A percentile compares a stretch with the other conserved stretches of the same genome.
Evolutionary conservation across 1,140 invertebrate species (phyloP).

Genomic region (Artemia franciscana): DNA sequence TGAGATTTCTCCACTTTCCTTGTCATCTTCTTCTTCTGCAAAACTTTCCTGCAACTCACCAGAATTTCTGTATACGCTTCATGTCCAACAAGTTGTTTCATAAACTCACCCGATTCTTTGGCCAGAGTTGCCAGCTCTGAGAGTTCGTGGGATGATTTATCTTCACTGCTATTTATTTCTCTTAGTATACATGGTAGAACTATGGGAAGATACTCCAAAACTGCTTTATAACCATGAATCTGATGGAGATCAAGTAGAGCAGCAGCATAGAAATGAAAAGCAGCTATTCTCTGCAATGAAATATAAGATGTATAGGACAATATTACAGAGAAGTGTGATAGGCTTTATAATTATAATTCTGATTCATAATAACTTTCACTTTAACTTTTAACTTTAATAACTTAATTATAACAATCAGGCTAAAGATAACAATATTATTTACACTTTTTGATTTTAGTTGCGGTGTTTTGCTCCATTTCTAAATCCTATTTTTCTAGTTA

Average conservation of each 20-base stretch:
- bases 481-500: too few species aligned
- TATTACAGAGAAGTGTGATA: too few species aligned
- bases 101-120: slow-evolving; percentile 34
- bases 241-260: slow-evolving; percentile 26
- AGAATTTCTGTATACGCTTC: slow-evolving; percentile 35
- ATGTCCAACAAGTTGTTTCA: slow-evolving; percentile 36
- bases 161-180: slow-evolving; percentile 29
- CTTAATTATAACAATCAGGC: too few species aligned
- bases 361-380: too few species aligned
- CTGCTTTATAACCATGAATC: slow-evolving; percentile 20
- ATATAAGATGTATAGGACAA: too few species aligned
- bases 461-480: too few species aligned
- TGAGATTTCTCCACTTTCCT: slow-evolving; percentile 34
- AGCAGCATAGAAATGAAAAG: slow-evolving; percentile 48
- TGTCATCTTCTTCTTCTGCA: slow-evolving; percentile 34
- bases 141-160: slow-evolving; percentile 20
- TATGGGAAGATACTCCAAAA: slow-evolving; percentile 27
- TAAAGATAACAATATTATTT: too few species aligned
- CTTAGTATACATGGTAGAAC: slow-evolving; percentile 38
- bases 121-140: slow-evolving; percentile 29
- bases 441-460: too few species aligned
- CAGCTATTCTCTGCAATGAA: slow-evolving; percentile 29
- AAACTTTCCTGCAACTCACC: slow-evolving; percentile 27
- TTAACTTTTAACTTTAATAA: too few species aligned
- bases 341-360: too few species aligned